Evolutionary conservation across 2,113 vertebrate genomes (phyloP).

Genomic region (Coturnix japonica): DNA sequence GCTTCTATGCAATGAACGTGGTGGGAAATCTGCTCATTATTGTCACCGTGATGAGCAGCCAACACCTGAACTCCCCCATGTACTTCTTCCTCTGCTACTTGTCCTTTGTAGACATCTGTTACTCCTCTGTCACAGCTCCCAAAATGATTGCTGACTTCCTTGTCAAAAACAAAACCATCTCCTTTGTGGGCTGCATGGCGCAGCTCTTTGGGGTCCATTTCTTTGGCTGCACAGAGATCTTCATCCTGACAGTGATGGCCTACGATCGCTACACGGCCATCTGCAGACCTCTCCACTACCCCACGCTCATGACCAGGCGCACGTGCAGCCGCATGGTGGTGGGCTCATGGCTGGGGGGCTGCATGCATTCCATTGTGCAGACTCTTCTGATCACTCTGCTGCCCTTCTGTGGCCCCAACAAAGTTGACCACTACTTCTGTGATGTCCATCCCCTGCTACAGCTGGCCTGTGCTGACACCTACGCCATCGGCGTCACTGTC

Average conservation of each 20-base stretch:
- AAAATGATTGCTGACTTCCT: background rate
- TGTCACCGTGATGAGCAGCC: background rate
- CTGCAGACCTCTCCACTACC: constrained; percentile 63
- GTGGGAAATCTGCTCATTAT: background rate
- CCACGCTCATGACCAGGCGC: background rate
- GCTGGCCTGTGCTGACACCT: constrained; percentile 55
- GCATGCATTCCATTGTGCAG: constrained; percentile 58
- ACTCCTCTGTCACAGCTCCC: background rate
- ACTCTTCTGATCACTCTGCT: constrained; percentile 32
- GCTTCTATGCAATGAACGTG: constrained; percentile 41
- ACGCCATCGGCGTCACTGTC: constrained; percentile 27
- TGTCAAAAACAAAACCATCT: background rate
- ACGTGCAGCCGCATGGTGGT: background rate
- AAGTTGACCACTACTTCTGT: constrained; percentile 62
- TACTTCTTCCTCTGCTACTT: constrained; percentile 21
- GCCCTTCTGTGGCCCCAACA: constrained; percentile 66
- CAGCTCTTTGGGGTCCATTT: background rate
- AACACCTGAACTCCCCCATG: background rate
- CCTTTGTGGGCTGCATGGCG: background rate
- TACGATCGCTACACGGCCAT: constrained; percentile 57
- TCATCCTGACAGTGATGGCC: constrained; percentile 67
- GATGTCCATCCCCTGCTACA: constrained; percentile 52
- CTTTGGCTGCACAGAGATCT: constrained; percentile 14
- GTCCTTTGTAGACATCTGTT: constrained; percentile 1
- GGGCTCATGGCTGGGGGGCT: constrained; percentile 13